These are phyloP conservation scores for Mastacembelus armatus DNA, from an alignment of 2,797 vertebrate genomes.

Conservation along the genomic window DNA sequence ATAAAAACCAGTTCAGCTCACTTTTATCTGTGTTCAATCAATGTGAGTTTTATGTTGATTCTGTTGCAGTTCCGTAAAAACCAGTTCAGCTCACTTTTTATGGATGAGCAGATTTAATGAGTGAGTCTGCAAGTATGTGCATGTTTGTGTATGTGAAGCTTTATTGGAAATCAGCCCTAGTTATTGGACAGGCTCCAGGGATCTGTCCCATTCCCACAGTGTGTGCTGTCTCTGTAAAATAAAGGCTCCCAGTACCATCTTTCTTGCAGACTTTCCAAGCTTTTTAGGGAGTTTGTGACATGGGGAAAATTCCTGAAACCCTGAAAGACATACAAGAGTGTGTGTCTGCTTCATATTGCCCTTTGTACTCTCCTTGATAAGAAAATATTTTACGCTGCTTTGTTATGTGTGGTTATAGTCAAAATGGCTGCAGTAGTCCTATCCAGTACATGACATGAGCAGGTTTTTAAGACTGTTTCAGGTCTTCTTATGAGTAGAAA, in stretches of 20 bases:
- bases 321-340: slow-evolving; percentile 27
- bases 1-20: background rate
- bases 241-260: slow-evolving; percentile 10
- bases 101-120: background rate
- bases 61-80: background rate
- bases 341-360: background rate
- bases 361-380: background rate
- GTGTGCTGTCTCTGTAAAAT: slow-evolving; percentile 39
- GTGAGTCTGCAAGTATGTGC: slow-evolving; percentile 12
- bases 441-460: background rate
- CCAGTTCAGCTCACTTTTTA: background rate
- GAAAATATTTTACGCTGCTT: background rate
- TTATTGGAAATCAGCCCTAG: slow-evolving; percentile 48
- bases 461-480: background rate
- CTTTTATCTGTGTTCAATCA: background rate
- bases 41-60: background rate
- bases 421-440: background rate
- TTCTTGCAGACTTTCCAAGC: slow-evolving; percentile 19
- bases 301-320: slow-evolving; percentile 29
- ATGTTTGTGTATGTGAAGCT: slow-evolving; percentile 15
- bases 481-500: background rate
- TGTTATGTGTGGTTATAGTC: background rate
- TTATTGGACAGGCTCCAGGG: slow-evolving; percentile 57
- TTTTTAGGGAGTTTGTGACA: slow-evolving; percentile 35
- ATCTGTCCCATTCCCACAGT: slow-evolving; percentile 67